These are phyloP conservation scores for Harpalus rufipes DNA, from an alignment of 2,888 invertebrate species.

Conservation along the genomic window DNA sequence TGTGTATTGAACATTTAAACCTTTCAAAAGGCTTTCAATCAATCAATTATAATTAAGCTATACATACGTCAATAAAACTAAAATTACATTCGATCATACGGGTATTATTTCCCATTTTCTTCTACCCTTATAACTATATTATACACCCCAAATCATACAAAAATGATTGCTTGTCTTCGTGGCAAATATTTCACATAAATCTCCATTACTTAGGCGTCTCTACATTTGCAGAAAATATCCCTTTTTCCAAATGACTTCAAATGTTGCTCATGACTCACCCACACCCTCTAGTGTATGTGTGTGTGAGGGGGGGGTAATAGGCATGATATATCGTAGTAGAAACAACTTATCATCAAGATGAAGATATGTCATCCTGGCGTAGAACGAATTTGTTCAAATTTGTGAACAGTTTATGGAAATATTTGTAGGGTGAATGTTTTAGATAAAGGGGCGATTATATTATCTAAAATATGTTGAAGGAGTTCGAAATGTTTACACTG, in stretches of 20 bases:
- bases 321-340: neutral
- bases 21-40: too few relatives aligned
- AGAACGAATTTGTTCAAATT: neutral
- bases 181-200: neutral
- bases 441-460: neutral
- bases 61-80: too few relatives aligned
- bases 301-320: too few relatives aligned
- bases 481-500: too few relatives aligned
- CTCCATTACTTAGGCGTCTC: neutral
- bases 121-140: neutral
- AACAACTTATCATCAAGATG: neutral
- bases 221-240: neutral
- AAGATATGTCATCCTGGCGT: neutral
- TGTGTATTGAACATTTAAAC: too few relatives aligned
- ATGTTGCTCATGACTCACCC: neutral
- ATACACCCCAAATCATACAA: neutral
- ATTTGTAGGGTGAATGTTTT: neutral
- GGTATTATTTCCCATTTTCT: too few relatives aligned
- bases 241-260: neutral
- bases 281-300: too few relatives aligned
- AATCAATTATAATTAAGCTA: too few relatives aligned
- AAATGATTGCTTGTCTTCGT: neutral
- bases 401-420: neutral
- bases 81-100: too few relatives aligned
- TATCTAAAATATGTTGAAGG: neutral